Evolutionary conservation across 2,888 invertebrate genomes (phyloP), one percentile per base, ranked within the genome.

Genomic region (Slavum lentiscoides): DNA sequence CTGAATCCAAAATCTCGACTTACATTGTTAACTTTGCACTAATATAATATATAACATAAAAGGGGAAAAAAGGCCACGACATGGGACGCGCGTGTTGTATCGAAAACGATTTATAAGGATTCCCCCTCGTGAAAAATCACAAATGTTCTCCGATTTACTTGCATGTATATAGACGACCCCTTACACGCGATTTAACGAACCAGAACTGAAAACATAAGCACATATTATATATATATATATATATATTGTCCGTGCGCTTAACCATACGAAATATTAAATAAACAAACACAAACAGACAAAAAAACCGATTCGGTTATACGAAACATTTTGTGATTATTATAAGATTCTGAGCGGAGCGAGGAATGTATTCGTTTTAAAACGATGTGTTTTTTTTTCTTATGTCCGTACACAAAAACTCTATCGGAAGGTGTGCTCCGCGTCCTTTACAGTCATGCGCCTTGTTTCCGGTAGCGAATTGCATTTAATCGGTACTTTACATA

Each of bases 91-190:
- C 49, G 53, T 30, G 4, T 30, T 30, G 21, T 37, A 53, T 69
- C 70, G 39, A 70, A 76, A 77, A 62, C 77, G 70, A 80, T 80
- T 64, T 72, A 70, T 80, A 80, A 21, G 77, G 77, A 70, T 80
- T 80, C 77, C 61, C 59, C 66, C 37, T 43, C 11, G 61, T 77
- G 69, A 69, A 77, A 77, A 77, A 69, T 69, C 76, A 69, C 58
- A 43, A 43, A 62, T 68, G 19, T 49, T 66, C 21, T 67, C 39
- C 58, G 15, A 55, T 30, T 30, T 30, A 30, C 30, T 1, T 30
- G 4, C 30, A 30, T 4, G 4, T 4, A 30, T 30, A 30, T 2
- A 1, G 30, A 30, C 30, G 30, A 30, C 30, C 30, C 30, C 30
- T 30, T 30, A 4, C 30, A 30, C 30, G 30, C 30, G 30, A 30